Base-by-base conservation (phyloP, 2,888 invertebrate genomes). In the Mimumesa dahlbomi region DNA sequence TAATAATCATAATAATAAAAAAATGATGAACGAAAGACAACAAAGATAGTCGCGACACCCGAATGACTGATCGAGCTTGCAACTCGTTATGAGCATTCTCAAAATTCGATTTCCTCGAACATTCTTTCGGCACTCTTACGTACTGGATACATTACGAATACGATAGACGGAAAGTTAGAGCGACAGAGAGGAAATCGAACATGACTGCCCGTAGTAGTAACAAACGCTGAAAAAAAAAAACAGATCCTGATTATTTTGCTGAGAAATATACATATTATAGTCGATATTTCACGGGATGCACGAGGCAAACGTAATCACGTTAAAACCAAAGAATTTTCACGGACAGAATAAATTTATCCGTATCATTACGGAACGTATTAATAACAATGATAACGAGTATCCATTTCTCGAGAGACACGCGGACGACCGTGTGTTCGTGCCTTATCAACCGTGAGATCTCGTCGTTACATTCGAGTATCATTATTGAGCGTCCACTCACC, bases 111-210 rank as follows among this genome's bases (percentile, higher is more conserved):
- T 40, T 49, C 13, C 50, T 46, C 45, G 50, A 42, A 49, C 38
- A 16, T 42, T 48, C 14, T 50, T 42, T 25, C 5, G 25, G 25
- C 13, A 34, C 18, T n/a, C n/a, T n/a, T n/a, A n/a, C n/a, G n/a
- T n/a, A n/a, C n/a, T n/a, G n/a, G n/a, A n/a, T n/a, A n/a, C n/a
- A n/a, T n/a, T n/a, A n/a, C n/a, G n/a, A n/a, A 21, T 11, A 19
- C 45, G n/a, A 14, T 14, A 13, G n/a, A n/a, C 50, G 42, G 45
- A 54, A 53, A 40, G 7, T 52, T 42, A 59, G 66, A n/a, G 25
- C 31, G 56, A 56, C 69, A 70, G 69, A 49, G 65, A 69, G 53
- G 58, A 40, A 54, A 59, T 64, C 52, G 64, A 48, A 58, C 46
- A 42, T 34, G 43, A 56, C 50, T 42, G 31, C 31, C 25, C 11